phyloP scores from a whole-genome alignment of 2,797 vertebrate species.

The Manis javanica region DNA sequence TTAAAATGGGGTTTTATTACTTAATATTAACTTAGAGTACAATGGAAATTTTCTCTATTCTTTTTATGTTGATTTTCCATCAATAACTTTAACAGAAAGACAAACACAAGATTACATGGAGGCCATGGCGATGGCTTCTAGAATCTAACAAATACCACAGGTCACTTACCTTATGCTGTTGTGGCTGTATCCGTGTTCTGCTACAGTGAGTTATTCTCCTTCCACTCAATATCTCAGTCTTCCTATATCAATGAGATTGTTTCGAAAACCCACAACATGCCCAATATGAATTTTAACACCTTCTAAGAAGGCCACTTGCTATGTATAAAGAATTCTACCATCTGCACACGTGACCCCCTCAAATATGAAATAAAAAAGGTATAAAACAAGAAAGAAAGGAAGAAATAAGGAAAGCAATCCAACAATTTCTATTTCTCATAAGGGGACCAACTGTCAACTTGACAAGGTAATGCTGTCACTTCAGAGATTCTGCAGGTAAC shows the following conservation, averaged over 20 bases:
- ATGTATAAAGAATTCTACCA: not conserved
- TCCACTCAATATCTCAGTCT: not conserved
- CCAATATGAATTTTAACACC: not conserved
- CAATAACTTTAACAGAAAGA: not conserved
- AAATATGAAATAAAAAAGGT: not conserved
- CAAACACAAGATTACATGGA: not conserved
- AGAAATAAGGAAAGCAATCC: not conserved
- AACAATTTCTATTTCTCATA: not conserved
- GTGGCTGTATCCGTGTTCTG: not conserved
- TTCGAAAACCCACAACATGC: not conserved
- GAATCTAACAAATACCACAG: not conserved
- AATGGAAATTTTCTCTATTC: constrained; percentile 34
- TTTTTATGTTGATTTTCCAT: not conserved
- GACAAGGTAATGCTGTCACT: not conserved
- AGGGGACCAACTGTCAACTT: not conserved
- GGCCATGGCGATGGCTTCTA: not conserved
- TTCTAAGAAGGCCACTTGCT: not conserved
- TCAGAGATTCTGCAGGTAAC: not conserved
- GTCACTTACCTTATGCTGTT: not conserved
- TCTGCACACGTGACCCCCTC: no score
- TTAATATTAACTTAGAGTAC: constrained; percentile 23
- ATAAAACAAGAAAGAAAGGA: not conserved
- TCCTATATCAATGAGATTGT: not conserved
- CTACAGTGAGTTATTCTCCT: not conserved
- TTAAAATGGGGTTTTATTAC: not conserved